Conservation (phyloP, 23 tunicate species). For the Trididemnum nubilum region DNA sequence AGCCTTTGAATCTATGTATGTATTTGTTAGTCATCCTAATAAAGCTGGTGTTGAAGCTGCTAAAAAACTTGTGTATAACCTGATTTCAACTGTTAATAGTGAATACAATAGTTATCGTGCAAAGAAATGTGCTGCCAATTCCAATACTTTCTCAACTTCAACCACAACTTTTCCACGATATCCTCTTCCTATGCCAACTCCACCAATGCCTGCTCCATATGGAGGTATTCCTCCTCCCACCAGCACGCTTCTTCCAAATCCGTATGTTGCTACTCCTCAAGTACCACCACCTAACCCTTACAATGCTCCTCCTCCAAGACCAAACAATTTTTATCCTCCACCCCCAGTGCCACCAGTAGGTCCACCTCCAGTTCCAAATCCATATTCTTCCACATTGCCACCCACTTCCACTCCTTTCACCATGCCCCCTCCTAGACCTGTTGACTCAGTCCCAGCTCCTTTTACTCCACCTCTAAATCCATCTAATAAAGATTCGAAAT, state of each 20-base stretch:
- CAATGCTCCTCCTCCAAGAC: not conserved
- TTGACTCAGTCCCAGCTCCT: not conserved
- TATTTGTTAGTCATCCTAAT: conserved; percentile 81
- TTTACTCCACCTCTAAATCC: not conserved
- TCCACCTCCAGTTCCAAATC: not conserved
- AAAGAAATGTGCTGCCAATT: not conserved
- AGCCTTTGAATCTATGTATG: conserved; percentile 96
- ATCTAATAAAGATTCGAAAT: conserved; percentile 19
- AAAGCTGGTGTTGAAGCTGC: conserved; percentile 82
- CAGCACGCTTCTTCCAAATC: not conserved
- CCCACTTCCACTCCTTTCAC: conserved; percentile 12
- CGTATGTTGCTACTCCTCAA: not conserved
- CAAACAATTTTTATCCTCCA: conserved; percentile 21
- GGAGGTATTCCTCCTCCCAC: not conserved
- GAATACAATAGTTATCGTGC: conserved; percentile 22
- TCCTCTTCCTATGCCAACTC: conserved; percentile 22
- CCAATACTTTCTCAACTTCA: not conserved
- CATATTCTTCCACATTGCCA: not conserved
- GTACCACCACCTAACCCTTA: not conserved
- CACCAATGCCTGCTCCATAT: not conserved
- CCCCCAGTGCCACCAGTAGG: no score
- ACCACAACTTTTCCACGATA: conserved; percentile 18
- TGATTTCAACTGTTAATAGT: conserved; percentile 53
- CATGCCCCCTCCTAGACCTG: conserved; percentile 27
- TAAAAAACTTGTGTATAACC: conserved; percentile 71